Evolutionary conservation across 1,140 invertebrate species (phyloP), one percentile per base, ranked within the genome.

Genomic region (Diachasmimorpha longicaudata): DNA sequence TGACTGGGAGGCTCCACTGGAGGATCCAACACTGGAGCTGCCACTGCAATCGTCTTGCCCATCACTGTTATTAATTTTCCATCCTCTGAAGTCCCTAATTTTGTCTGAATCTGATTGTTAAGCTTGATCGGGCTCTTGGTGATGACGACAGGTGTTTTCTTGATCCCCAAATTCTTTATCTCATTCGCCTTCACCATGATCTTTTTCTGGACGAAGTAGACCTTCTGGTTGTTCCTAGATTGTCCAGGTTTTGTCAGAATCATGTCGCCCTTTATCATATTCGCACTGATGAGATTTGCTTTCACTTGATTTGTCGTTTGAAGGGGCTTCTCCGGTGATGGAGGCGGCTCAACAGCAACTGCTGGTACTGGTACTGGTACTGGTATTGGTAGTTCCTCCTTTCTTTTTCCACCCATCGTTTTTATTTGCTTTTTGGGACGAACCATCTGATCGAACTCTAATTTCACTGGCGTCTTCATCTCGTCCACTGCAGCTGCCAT

Each of bases 401-500:
- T 84, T 39, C 84, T 89, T 16, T 84, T 88, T 71, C 83, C 85
- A 5, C 77, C 79, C 6, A 82, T 48, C 10, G 79, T 80, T 77
- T 83, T 89, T 1, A 84, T 48, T 76, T 81, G 80, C 76, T 85
- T 86, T 23, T 82, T 86, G 46, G 63, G 75, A 75, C 81, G 83
- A 31, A 31, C 2, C 2, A 2, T 31, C 13, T 48, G 14, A 36
- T 78, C 19, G 46, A 11, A 42, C 72, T 76, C 31, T 79, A 77
- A 81, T 86, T 0, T 87, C 85, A 9, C 85, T 80, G 86, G 82
- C 77, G 81, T 86, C 31, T 88, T 88, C 89, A 90, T 89, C 11
- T 87, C 87, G 77, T 79, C 86, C 5, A 88, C 87, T 16, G 86
- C 87, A 69, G 86, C 87, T 76, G 88, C 87, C 89, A 90, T 89